These are phyloP conservation scores for Actenoides lindsayi DNA, from an alignment of 2,113 vertebrate species.

Conservation along the genomic window DNA sequence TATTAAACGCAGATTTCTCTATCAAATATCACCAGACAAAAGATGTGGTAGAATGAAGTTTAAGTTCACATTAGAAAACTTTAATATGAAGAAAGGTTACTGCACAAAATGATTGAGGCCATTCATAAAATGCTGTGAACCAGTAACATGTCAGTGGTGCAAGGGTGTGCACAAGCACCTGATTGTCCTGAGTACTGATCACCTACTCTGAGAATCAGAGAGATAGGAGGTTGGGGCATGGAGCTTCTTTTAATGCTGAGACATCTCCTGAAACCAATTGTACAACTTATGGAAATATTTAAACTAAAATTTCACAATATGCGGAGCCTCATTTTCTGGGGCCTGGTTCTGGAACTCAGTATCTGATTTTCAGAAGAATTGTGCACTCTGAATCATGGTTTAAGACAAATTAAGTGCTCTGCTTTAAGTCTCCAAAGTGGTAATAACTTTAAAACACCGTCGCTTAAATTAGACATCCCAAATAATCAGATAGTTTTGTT, in stretches of 20 bases:
- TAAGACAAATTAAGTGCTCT: background rate
- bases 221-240: background rate
- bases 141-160: rapidly evolving
- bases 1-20: background rate
- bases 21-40: background rate
- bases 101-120: background rate
- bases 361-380: background rate
- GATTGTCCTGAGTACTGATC: background rate
- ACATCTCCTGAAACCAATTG: background rate
- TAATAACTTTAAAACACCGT: background rate
- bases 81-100: background rate
- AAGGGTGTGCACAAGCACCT: background rate
- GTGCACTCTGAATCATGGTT: background rate
- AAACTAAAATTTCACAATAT: background rate
- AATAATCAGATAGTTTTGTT: background rate
- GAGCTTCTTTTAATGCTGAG: background rate
- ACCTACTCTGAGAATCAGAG: background rate
- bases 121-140: background rate
- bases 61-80: background rate
- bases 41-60: background rate
- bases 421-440: background rate
- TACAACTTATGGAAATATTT: background rate
- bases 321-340: background rate
- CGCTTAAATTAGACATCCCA: background rate
- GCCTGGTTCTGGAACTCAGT: background rate